Evolutionary conservation across 2,888 invertebrate species (phyloP).

Genomic region (Xestia rhomboidea): DNA sequence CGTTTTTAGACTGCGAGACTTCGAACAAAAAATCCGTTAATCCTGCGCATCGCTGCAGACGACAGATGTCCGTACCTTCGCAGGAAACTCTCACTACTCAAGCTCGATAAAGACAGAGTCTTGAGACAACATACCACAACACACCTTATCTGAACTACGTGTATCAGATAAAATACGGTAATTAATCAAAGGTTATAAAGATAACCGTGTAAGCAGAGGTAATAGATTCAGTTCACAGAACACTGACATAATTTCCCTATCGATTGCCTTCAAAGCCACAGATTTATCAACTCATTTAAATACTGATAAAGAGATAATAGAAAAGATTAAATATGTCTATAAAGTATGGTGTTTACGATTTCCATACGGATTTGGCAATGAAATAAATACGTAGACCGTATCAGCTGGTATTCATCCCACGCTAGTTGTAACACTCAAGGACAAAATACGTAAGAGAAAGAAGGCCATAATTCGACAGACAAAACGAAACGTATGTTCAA

Average conservation of each 20-base stretch:
- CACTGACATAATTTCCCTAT: conserved; percentile 34
- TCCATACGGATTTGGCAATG: conserved; percentile 52
- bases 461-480: not conserved
- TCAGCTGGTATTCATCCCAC: conserved; percentile 53
- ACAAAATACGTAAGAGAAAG: conserved; percentile 28
- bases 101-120: conserved; percentile 50
- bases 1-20: conserved; percentile 53
- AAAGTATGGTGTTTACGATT: conserved; percentile 17
- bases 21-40: conserved; percentile 50
- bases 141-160: conserved; percentile 61
- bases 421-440: conserved; percentile 53
- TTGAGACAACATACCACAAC: conserved; percentile 50
- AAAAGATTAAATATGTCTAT: conserved; percentile 9
- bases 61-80: conserved; percentile 45
- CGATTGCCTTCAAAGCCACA: conserved; percentile 28
- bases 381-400: conserved; percentile 49
- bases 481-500: not conserved
- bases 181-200: conserved; percentile 68
- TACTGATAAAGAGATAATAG: conserved; percentile 46
- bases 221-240: conserved; percentile 5
- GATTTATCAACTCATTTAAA: conserved; percentile 47
- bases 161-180: conserved; percentile 64
- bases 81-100: conserved; percentile 61
- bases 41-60: conserved; percentile 35
- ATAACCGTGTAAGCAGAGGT: conserved; percentile 41